Evolutionary conservation across 2,797 vertebrate species (phyloP), one percentile per base, ranked within the genome.

Genomic region (Ceryle rudis): DNA sequence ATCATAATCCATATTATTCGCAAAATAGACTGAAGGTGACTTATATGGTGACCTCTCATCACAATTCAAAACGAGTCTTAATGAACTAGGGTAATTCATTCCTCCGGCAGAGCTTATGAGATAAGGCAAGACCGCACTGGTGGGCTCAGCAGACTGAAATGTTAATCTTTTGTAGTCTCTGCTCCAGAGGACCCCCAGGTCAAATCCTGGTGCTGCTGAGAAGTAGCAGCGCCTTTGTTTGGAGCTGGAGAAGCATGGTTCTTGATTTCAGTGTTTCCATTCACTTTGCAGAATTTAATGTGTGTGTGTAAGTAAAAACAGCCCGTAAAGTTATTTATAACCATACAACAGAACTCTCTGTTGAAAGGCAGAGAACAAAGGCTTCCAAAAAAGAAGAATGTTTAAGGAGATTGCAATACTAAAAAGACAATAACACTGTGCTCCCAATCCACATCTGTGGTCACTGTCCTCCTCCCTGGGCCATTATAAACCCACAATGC

Each of bases 71-170:
- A 96, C 0, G 67, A 95, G 92, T 95, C 89, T 97, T 97, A 97
- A 97, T 97, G 97, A 97, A 97, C 97, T 97, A 82, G 89, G 87
- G 83, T 94, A 97, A 97, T 97, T 97, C 97, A 96, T 97, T 95
- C 95, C 91, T 90, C 89, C 3, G 12, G 92, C 81, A 95, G 94
- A 95, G 93, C 97, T 96, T 95, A 94, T 64, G 79, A 95, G 95
- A 95, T 95, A 95, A 96, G 95, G 89, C 91, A 94, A 90, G 95
- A 84, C 91, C 14, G 66, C 95, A 84, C 64, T 70, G 79, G 90
- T 94, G 94, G 96, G 91, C 93, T 95, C 89, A 93, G 90, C 72
- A 90, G 95, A 96, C 96, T 96, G 93, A 89, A 96, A 96, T 95
- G 95, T 91, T 95, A 97, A 96, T 91, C 96, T 96, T 97, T 97